Percentiles rank a stretch among this genome's conserved stretches.
Evolutionary conservation across 2,797 vertebrate species (phyloP).

Genomic region (Danio tinwini): DNA sequence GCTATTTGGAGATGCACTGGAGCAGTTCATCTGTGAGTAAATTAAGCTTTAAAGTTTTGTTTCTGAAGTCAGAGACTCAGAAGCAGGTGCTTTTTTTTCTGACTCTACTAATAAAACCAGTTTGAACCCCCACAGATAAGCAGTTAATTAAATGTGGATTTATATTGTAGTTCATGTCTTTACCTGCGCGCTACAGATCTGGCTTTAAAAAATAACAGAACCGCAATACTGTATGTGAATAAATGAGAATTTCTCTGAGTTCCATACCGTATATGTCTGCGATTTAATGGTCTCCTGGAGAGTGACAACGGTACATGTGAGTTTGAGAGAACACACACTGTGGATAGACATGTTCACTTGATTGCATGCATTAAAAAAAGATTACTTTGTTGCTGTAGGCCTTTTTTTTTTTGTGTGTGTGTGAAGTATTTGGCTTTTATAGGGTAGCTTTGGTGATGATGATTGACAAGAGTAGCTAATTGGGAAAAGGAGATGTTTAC

Average conservation of each 20-base stretch:
- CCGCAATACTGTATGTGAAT: background rate
- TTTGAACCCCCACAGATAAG: constrained; percentile 13
- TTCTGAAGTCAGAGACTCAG: constrained; percentile 1
- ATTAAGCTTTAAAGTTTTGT: background rate
- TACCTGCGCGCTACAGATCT: constrained; percentile 34
- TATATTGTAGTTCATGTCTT: constrained; percentile 23
- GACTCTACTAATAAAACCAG: constrained; percentile 38
- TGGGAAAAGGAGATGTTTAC: background rate
- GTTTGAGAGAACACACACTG: background rate
- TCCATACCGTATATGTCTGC: background rate
- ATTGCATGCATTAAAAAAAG: background rate
- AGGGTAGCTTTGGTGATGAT: background rate
- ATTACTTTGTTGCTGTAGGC: background rate
- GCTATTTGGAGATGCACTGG: constrained; percentile 1
- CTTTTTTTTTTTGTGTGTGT: background rate
- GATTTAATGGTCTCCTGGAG: constrained; percentile 5
- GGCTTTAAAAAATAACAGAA: constrained; percentile 30
- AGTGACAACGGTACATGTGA: background rate
- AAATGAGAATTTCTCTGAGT: constrained; percentile 13
- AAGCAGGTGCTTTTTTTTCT: background rate
- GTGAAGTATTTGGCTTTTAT: background rate
- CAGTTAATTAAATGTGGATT: constrained; percentile 52
- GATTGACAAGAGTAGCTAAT: background rate
- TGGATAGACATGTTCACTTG: constrained; percentile 17
- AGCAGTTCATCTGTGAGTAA: background rate